Percentiles rank a stretch among this genome's conserved stretches.
phyloP scores from a whole-genome alignment of 2,888 invertebrate genomes.

The Microctonus hyperodae region DNA sequence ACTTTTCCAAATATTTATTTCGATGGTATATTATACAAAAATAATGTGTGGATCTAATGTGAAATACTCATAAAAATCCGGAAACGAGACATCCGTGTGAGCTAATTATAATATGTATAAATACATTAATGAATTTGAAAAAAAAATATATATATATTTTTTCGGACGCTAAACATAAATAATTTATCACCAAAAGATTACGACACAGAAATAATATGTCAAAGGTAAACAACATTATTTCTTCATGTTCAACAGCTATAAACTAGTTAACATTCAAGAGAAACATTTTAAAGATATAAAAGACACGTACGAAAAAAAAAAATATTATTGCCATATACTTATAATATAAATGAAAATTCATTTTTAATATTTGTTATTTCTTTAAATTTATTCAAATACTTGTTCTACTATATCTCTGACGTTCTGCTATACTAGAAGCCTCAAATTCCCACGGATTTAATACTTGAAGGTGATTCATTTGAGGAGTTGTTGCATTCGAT shows the following conservation, averaged over 20 bases:
- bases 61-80: constrained; percentile 68
- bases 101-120: constrained; percentile 56
- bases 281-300: neutral
- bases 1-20: constrained; percentile 58
- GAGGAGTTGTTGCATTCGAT: constrained; percentile 23
- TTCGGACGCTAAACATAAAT: neutral
- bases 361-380: neutral
- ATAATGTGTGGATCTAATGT: constrained; percentile 59
- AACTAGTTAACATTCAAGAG: neutral
- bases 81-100: constrained; percentile 69
- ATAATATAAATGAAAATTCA: neutral
- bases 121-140: constrained; percentile 1
- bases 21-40: constrained; percentile 40
- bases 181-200: neutral
- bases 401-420: constrained; percentile 10
- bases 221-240: neutral
- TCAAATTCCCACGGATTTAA: constrained; percentile 14
- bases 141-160: neutral
- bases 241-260: neutral
- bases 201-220: neutral
- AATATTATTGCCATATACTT: neutral
- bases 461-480: constrained; percentile 18
- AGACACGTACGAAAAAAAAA: neutral
- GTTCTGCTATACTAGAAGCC: neutral
- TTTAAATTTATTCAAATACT: constrained; percentile 16